A percentile compares a stretch with the other conserved stretches of the same genome.
phyloP scores from a whole-genome alignment of 2,888 invertebrate species.

The Seira musarum region DNA sequence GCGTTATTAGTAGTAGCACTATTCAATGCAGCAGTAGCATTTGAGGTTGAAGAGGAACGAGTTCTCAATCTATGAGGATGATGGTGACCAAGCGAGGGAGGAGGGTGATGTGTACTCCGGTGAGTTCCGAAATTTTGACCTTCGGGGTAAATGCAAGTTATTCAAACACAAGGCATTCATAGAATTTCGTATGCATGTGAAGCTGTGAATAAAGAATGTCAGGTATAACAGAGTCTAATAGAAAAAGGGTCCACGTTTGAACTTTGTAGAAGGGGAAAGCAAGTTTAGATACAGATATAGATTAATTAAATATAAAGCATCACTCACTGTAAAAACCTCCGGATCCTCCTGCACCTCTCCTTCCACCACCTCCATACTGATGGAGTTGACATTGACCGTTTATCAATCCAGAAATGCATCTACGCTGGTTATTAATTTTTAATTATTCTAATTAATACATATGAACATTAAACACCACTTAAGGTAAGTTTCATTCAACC shows the following conservation, averaged over 20 bases:
- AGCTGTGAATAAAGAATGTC: neutral
- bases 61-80: slow-evolving; percentile 42
- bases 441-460: neutral
- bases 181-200: neutral
- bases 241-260: neutral
- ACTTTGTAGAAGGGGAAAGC: neutral
- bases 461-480: neutral
- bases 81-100: slow-evolving; percentile 44
- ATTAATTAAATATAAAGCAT: no score
- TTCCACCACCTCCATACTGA: slow-evolving; percentile 54
- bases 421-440: neutral
- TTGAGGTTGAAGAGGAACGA: slow-evolving; percentile 41
- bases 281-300: no score
- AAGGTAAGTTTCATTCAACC: neutral
- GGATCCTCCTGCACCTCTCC: slow-evolving; percentile 49
- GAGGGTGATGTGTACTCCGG: slow-evolving; percentile 42
- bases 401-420: slow-evolving; percentile 68
- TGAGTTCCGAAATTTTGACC: slow-evolving; percentile 60
- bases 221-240: neutral
- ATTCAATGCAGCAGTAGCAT: neutral
- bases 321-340: slow-evolving; percentile 60
- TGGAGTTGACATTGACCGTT: slow-evolving; percentile 62
- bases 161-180: neutral
- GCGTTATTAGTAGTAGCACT: neutral
- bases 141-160: slow-evolving; percentile 10